A percentile compares a stretch with the other conserved stretches of the same genome.
Conservation (phyloP, 2,113 vertebrate genomes). For the Alligator sinensis region DNA sequence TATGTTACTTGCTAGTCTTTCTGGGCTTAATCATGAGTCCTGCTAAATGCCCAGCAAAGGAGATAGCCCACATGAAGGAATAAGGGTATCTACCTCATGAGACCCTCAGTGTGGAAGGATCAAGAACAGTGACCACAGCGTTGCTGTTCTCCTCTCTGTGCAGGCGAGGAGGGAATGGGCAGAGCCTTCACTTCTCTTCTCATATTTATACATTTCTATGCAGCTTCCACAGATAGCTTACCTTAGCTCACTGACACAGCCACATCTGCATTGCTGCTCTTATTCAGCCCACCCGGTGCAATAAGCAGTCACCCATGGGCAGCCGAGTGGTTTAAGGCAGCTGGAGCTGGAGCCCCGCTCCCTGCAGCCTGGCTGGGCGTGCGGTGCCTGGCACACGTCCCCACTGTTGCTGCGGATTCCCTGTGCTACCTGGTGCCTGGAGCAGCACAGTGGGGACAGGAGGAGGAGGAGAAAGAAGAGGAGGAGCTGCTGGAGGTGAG, state of each 20-base stretch:
- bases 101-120: not conserved
- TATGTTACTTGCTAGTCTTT: not conserved
- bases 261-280: constrained; percentile 58
- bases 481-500: too few relatives aligned
- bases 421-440: too few relatives aligned
- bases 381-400: too few relatives aligned
- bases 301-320: too few relatives aligned
- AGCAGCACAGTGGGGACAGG: too few relatives aligned
- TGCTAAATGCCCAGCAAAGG: not conserved
- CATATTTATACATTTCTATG: not conserved
- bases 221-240: constrained; percentile 44
- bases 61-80: not conserved
- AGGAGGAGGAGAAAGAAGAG: too few relatives aligned
- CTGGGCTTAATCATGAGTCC: not conserved
- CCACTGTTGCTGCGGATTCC: too few relatives aligned
- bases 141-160: not conserved
- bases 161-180: accelerated
- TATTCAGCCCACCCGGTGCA: not conserved
- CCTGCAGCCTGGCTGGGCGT: too few relatives aligned
- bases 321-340: too few relatives aligned
- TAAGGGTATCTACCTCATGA: not conserved
- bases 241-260: constrained; percentile 62
- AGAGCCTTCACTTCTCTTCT: not conserved
- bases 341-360: too few relatives aligned
- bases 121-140: not conserved